phyloP scores from a whole-genome alignment of 2,888 invertebrate species.

The Apodemia zela region DNA sequence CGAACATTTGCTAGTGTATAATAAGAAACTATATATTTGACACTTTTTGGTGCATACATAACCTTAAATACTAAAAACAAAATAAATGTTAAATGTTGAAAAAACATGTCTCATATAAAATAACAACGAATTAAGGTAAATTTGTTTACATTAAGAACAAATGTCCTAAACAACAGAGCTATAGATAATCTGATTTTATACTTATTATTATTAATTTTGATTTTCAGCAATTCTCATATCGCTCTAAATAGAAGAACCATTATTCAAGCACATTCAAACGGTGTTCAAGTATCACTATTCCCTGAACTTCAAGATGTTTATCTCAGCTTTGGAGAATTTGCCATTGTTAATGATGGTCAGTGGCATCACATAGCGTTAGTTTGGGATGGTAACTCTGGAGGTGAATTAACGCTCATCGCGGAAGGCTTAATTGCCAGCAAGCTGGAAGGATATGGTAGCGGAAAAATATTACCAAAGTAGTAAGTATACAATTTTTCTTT shows the following conservation, averaged over 20 bases:
- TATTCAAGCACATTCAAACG: constrained; percentile 94
- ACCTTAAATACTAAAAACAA: too few relatives aligned
- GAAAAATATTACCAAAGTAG: constrained; percentile 90
- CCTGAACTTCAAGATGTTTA: constrained; percentile 93
- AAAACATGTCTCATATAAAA: too few relatives aligned
- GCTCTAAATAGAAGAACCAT: constrained; percentile 89
- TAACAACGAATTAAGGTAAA: too few relatives aligned
- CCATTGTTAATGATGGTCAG: constrained; percentile 96
- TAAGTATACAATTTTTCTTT: constrained; percentile 64
- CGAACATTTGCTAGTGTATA: too few relatives aligned
- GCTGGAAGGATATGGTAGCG: constrained; percentile 92
- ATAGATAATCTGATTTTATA: too few relatives aligned
- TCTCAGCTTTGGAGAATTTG: constrained; percentile 93
- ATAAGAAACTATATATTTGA: too few relatives aligned
- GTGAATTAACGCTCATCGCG: constrained; percentile 94
- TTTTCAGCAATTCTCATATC: constrained; percentile 87
- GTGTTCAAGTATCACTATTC: constrained; percentile 95
- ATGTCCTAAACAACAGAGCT: too few relatives aligned
- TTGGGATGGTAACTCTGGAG: constrained; percentile 94
- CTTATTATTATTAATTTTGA: too few relatives aligned
- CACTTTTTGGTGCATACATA: too few relatives aligned
- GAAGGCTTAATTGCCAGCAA: constrained; percentile 97
- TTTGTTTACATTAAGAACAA: too few relatives aligned
- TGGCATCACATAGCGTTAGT: constrained; percentile 98
- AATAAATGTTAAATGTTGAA: too few relatives aligned